These are phyloP conservation scores for Sipha maydis DNA, from an alignment of 2,888 invertebrate species.

Conservation along the genomic window DNA sequence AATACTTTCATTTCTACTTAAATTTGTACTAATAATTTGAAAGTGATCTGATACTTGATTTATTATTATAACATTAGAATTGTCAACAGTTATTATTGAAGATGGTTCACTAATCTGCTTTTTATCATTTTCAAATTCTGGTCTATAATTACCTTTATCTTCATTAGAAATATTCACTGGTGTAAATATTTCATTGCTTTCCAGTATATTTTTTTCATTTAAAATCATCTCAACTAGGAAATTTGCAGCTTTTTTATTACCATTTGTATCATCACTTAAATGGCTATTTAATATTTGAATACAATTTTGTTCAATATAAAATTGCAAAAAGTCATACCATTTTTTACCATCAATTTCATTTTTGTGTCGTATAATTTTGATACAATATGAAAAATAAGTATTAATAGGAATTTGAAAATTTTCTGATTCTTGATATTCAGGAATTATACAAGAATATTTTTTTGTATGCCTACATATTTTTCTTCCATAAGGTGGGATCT, in stretches of 20 bases:
- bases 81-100: not conserved
- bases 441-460: constrained; percentile 8
- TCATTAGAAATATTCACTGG: not conserved
- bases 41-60: constrained; percentile 2
- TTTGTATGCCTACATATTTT: not conserved
- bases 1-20: not conserved
- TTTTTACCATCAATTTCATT: constrained; percentile 14
- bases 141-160: not conserved
- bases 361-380: constrained; percentile 32
- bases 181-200: constrained; percentile 6
- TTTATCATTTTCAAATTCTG: not conserved
- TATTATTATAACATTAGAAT: not conserved
- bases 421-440: not conserved
- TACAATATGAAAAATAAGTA: constrained; percentile 33
- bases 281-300: constrained; percentile 2
- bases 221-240: constrained; percentile 23
- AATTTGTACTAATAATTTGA: not conserved
- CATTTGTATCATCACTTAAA: not conserved
- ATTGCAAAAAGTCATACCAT: constrained; percentile 22
- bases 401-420: not conserved
- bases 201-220: not conserved
- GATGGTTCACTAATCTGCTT: not conserved
- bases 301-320: constrained; percentile 30
- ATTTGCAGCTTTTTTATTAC: constrained; percentile 3
- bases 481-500: constrained; percentile 16